A percentile compares a stretch with the other conserved stretches of the same genome.
phyloP scores from a whole-genome alignment of 2,888 invertebrate species.

The Odiellus spinosus region DNA sequence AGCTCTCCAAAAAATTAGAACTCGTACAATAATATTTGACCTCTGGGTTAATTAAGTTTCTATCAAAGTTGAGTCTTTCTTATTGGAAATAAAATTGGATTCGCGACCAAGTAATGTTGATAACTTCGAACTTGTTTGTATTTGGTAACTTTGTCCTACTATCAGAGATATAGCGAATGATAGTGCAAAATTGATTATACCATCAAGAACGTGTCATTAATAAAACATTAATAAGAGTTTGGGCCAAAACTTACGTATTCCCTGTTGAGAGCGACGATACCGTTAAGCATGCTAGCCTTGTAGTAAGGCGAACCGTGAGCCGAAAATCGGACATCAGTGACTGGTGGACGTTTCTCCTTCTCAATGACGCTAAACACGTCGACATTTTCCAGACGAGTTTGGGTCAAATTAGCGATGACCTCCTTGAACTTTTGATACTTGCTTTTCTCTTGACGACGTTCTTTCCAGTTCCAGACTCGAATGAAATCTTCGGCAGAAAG shows the following conservation, averaged over 20 bases:
- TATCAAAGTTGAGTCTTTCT: too few relatives aligned
- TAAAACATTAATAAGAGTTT: background rate
- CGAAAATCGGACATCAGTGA: slow-evolving; percentile 82
- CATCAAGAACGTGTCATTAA: too few relatives aligned
- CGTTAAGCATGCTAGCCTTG: slow-evolving; percentile 82
- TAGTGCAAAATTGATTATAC: too few relatives aligned
- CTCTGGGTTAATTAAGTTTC: too few relatives aligned
- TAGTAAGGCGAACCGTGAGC: slow-evolving; percentile 93
- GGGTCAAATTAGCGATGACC: slow-evolving; percentile 65
- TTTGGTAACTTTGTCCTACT: too few relatives aligned
- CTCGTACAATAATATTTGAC: too few relatives aligned
- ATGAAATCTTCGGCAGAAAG: slow-evolving; percentile 94
- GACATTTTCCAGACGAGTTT: slow-evolving; percentile 71
- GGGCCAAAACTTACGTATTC: slow-evolving; percentile 45
- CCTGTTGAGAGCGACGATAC: slow-evolving; percentile 78
- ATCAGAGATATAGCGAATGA: too few relatives aligned
- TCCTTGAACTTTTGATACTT: slow-evolving; percentile 77
- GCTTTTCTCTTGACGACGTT: slow-evolving; percentile 64
- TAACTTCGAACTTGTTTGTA: too few relatives aligned
- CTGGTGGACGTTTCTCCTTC: slow-evolving; percentile 57
- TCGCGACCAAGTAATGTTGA: too few relatives aligned
- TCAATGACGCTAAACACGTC: slow-evolving; percentile 92
- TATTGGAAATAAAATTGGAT: too few relatives aligned
- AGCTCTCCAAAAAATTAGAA: too few relatives aligned
- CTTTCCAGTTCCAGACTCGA: slow-evolving; percentile 73